Base-by-base conservation (phyloP, 2,888 invertebrate genomes). In the Poecilobothrus nobilitatus region DNA sequence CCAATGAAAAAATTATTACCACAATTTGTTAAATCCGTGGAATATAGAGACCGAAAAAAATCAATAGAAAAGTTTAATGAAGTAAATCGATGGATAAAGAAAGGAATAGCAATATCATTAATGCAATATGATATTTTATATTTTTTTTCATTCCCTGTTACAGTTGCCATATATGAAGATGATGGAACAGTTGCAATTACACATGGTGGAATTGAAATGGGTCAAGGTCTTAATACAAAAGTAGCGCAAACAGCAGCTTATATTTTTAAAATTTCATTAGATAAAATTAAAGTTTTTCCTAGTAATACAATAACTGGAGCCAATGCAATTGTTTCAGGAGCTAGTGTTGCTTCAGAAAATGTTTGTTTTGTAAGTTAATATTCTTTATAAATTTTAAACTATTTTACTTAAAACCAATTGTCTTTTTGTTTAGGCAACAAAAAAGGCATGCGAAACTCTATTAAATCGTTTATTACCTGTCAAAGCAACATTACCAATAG, bases 161-260 rank as follows among this genome's bases (percentile, higher is more conserved):
- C 85, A 65, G 80, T 91, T n/a, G 83, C 87, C 1, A 85, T 92
- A 68, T 89, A 86, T 75, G 86, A 86, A n/a, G 83, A 84, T 1
- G 89, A 90, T 76, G 90, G 86, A 1, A 85, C 87, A 5, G 88
- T 92, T 1, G 83, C 86, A 0, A 80, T 92, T 10, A 80, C 84
- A 15, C 89, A 90, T 74, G 87, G 87, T 18, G 89, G 88, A 0
- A 80, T 88, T 37, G 89, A 90, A 82, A 85, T 87, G 72, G 92
- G 92, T 0, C 92, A 92, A 82, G 92, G 91, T 3, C 84, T 91
- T 65, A 89, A 84, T 70, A 89, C 88, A 0, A 89, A 89, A 82
- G 86, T 82, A 15, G 86, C 87, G 20, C 90, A 91, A 84, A 88
- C 90, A 1, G 88, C 87, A 71, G 91, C 90, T 0, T 85, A 88